phyloP scores from a whole-genome alignment of 2,888 invertebrate genomes.

The Merodon equestris region DNA sequence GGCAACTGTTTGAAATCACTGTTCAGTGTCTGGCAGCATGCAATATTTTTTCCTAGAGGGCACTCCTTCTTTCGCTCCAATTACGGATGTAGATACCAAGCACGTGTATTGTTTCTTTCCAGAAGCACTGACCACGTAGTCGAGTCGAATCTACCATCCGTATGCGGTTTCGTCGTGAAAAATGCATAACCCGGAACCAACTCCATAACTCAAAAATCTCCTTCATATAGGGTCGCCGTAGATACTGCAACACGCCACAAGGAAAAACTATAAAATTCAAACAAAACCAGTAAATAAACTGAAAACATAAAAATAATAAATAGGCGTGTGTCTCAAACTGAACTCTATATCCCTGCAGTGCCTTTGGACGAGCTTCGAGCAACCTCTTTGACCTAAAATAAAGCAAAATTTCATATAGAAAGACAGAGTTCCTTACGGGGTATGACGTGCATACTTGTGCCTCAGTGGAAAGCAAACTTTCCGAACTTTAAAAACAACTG shows the following conservation, averaged over 20 bases:
- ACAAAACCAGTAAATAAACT: slow-evolving; percentile 30
- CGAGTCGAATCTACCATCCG: slow-evolving; percentile 36
- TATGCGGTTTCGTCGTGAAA: slow-evolving; percentile 48
- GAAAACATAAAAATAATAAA: slow-evolving; percentile 4
- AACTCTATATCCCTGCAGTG: background rate
- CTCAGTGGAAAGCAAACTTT: slow-evolving; percentile 27
- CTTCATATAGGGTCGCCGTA: slow-evolving; percentile 35
- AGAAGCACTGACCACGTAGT: slow-evolving; percentile 36
- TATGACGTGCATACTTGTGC: too few species aligned
- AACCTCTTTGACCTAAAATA: slow-evolving; percentile 1
- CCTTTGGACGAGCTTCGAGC: too few species aligned
- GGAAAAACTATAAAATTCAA: slow-evolving; percentile 54
- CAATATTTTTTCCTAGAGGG: too few species aligned
- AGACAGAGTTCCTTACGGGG: too few species aligned
- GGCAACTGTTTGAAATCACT: too few species aligned
- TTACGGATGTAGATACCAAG: too few species aligned
- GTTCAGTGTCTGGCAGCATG: too few species aligned
- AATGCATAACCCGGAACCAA: slow-evolving; percentile 21
- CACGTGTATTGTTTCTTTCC: slow-evolving; percentile 7
- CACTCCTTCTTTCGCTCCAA: too few species aligned
- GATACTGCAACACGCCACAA: slow-evolving; percentile 47
- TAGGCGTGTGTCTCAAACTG: slow-evolving; percentile 34
- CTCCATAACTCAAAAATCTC: slow-evolving; percentile 44
- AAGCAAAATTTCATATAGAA: slow-evolving; percentile 4
- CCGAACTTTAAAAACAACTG: slow-evolving; percentile 59